Evolutionary conservation across 2,797 vertebrate species (phyloP).

Genomic region (Phaenicophaeus curvirostris): DNA sequence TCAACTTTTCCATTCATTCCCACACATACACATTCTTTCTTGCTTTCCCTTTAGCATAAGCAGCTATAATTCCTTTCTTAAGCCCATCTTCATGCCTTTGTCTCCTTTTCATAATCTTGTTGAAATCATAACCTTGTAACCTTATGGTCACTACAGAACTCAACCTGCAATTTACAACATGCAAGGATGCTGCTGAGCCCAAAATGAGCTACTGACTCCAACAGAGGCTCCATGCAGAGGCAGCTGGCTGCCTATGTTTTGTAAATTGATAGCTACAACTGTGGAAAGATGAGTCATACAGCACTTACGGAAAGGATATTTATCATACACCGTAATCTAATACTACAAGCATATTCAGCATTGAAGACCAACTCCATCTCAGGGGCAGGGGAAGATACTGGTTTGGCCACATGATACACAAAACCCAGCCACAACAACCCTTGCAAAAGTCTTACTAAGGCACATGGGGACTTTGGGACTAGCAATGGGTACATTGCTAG

Average conservation of each 20-base stretch:
- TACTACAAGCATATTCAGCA: not conserved
- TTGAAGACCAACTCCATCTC: not conserved
- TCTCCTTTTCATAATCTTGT: not conserved
- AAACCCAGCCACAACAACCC: rapidly evolving
- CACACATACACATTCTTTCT: not conserved
- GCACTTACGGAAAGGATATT: not conserved
- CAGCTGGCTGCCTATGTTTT: not conserved
- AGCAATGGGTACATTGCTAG: not conserved
- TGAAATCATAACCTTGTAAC: not conserved
- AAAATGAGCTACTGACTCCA: not conserved
- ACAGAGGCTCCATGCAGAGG: not conserved
- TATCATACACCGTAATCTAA: not conserved
- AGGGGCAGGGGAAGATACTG: not conserved
- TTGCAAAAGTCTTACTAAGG: not conserved
- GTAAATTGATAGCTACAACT: not conserved
- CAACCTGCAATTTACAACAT: not conserved
- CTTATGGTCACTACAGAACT: not conserved
- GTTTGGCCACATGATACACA: rapidly evolving
- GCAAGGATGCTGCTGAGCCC: not conserved
- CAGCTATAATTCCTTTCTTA: not conserved
- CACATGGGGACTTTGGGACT: not conserved
- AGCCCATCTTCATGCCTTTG: not conserved
- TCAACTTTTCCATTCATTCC: not conserved
- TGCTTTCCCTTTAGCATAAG: not conserved
- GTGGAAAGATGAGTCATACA: not conserved